Evolutionary conservation across 2,888 invertebrate species (phyloP).

Genomic region (Tryphoninae sp.): DNA sequence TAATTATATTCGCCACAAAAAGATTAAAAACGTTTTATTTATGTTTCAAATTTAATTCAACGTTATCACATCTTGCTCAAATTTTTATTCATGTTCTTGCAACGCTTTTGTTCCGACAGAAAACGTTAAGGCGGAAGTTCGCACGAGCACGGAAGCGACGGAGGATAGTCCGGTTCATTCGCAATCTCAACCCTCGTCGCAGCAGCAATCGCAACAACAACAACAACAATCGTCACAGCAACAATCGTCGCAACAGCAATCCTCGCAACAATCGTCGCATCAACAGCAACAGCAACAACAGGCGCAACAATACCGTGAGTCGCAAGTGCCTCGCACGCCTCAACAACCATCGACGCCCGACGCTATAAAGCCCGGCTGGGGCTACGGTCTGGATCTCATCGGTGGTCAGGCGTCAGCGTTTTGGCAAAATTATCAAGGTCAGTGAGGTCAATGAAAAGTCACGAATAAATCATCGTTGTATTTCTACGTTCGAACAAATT

Average conservation of each 20-base stretch:
- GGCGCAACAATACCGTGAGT: conserved; percentile 81
- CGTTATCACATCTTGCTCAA: conserved; percentile 14
- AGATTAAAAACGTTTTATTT: not conserved
- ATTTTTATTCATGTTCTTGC: conserved; percentile 1
- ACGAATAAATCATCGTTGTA: too few species aligned
- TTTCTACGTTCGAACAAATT: too few species aligned
- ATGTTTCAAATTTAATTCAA: not conserved
- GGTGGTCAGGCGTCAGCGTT: conserved; percentile 90
- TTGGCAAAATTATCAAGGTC: conserved; percentile 96
- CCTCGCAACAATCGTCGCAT: conserved; percentile 70
- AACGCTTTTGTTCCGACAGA: conserved; percentile 68
- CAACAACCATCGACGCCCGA: conserved; percentile 80
- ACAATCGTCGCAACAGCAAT: conserved; percentile 73
- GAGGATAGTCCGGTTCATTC: conserved; percentile 79
- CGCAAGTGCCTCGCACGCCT: conserved; percentile 78
- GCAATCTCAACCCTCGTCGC: conserved; percentile 70
- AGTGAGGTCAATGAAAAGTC: conserved; percentile 74
- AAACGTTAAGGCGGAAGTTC: conserved; percentile 76
- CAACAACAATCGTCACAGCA: conserved; percentile 75
- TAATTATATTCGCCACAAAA: too few species aligned
- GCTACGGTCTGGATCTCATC: conserved; percentile 91
- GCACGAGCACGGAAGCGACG: conserved; percentile 77
- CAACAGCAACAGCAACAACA: conserved; percentile 79
- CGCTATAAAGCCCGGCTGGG: conserved; percentile 84
- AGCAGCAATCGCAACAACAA: conserved; percentile 75